Evolutionary conservation across 2,888 invertebrate species (phyloP).

Genomic region (Hirtodrosophila confusa): DNA sequence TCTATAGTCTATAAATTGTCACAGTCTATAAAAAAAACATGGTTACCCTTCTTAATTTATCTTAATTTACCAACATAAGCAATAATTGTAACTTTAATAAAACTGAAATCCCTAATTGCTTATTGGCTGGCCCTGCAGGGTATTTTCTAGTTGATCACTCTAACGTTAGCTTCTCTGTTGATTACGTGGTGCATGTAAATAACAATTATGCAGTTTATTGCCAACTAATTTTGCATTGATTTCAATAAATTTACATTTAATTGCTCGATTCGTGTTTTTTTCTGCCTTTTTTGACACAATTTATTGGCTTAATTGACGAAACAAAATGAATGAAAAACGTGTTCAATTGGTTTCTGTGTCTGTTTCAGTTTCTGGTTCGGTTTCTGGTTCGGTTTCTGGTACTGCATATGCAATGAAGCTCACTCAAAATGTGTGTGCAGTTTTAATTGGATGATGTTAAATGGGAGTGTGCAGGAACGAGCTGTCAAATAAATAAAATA

Average conservation of each 20-base stretch:
- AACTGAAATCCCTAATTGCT: too few relatives aligned
- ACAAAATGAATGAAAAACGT: slow-evolving; percentile 38
- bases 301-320: slow-evolving; percentile 70
- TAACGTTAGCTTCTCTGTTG: background rate
- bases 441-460: slow-evolving; percentile 57
- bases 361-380: slow-evolving; percentile 1
- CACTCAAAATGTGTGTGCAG: slow-evolving; percentile 21
- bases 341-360: slow-evolving; percentile 39
- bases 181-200: slow-evolving; percentile 26
- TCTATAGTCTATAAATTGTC: too few relatives aligned
- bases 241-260: slow-evolving; percentile 70
- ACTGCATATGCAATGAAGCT: slow-evolving; percentile 50
- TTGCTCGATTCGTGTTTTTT: slow-evolving; percentile 52
- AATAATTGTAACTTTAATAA: too few relatives aligned
- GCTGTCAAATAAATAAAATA: slow-evolving; percentile 58
- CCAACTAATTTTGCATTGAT: slow-evolving; percentile 69
- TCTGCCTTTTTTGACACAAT: slow-evolving; percentile 34
- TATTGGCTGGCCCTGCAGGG: too few relatives aligned
- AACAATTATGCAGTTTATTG: slow-evolving; percentile 53
- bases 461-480: slow-evolving; percentile 11
- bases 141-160: background rate
- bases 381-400: slow-evolving; percentile 2
- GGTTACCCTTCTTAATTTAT: too few relatives aligned
- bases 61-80: too few relatives aligned
- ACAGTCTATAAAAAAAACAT: too few relatives aligned